Evolutionary conservation across 2,888 invertebrate genomes (phyloP), one percentile per base, ranked within the genome.

Genomic region (Odontothrips loti): DNA sequence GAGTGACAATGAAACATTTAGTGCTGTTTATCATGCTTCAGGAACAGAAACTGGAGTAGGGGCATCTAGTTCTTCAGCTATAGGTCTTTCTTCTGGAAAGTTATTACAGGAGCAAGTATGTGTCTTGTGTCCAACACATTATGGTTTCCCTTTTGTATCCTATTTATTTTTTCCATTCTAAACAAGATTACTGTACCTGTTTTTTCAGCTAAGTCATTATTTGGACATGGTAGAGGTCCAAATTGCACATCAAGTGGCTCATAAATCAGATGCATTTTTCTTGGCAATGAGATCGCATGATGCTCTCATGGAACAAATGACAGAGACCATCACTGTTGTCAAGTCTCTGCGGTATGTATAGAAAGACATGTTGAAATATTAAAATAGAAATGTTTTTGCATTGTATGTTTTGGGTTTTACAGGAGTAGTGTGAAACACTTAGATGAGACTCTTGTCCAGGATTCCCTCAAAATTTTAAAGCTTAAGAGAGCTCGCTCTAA

Each of bases 281-380:
- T 95, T 97, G 88, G 98, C 98, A 0, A 98, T 99, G 95, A 93
- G 98, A 81, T 98, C 98, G 11, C 99, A 99, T 88, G 98, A 99
- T 87, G 95, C 96, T 47, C 94, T 99, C 80, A 96, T 98, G 93
- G 96, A 97, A 84, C 95, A 98, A 86, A 94, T 99, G 91, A 93
- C 93, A 0, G 91, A 92, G 86, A 96, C 96, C 29, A 91, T 94
- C 15, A 91, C 90, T 82, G 93, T 95, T 85, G 94, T 96, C 48
- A 91, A 92, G 85, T 89, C 90, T 79, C 89, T 96, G 80, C 90
- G 96, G 87, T 85, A 83, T 47, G n/a, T 81, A 27, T 80, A 8
- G 3, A 79, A 9, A 80, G 80, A 79, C 79, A 79, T 48, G 80
- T 79, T 51, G 79, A 81, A 47, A 80, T 20, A 27, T 82, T 80